These are phyloP conservation scores for Corticium candelabrum DNA, from an alignment of 37 sponge, comb jelly and placozoan species.

Conservation along the genomic window DNA sequence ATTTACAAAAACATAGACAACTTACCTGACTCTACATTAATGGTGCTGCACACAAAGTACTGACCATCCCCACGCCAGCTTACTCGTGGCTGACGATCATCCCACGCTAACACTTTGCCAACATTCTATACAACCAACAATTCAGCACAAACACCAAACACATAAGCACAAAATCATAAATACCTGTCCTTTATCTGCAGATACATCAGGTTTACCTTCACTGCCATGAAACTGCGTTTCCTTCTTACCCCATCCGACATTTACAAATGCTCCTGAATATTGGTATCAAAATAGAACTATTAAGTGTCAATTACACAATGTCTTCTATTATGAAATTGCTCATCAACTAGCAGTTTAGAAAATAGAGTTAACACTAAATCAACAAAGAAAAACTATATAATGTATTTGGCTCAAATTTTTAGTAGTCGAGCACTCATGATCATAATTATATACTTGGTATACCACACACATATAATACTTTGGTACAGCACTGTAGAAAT, in stretches of 20 bases:
- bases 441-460: too few relatives aligned
- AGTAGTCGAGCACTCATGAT: neutral
- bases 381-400: neutral
- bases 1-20: neutral
- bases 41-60: conserved; percentile 66
- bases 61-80: conserved; percentile 97
- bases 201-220: conserved; percentile 54
- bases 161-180: neutral
- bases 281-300: neutral
- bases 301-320: too few relatives aligned
- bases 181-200: neutral
- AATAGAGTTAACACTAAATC: too few relatives aligned
- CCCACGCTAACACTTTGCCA: conserved; percentile 36
- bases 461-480: too few relatives aligned
- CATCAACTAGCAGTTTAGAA: too few relatives aligned
- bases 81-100: conserved; percentile 53
- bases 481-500: too few relatives aligned
- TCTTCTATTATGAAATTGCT: too few relatives aligned
- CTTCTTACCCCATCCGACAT: conserved; percentile 96
- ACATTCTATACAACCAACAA: conserved; percentile 15
- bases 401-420: conserved; percentile 6
- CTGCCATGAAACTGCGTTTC: conserved; percentile 98
- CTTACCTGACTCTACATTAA: conserved; percentile 51
- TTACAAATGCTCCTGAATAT: conserved; percentile 64
- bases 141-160: neutral